These are phyloP conservation scores for Poeciliopsis infans DNA, from an alignment of 2,797 vertebrate species.

Conservation along the genomic window DNA sequence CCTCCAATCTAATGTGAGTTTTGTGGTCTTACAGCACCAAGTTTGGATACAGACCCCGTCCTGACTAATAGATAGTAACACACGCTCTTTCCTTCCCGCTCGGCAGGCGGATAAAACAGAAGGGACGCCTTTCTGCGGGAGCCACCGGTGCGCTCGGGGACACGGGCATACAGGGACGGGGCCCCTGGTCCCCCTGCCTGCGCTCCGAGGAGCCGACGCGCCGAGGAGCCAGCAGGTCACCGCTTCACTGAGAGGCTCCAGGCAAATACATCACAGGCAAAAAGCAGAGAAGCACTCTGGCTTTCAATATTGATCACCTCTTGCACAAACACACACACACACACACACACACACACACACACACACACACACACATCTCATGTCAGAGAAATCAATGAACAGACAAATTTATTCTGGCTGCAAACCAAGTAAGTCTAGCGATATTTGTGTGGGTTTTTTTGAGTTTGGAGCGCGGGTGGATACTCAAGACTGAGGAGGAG, in stretches of 20 bases:
- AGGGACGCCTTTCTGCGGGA: slow-evolving; percentile 50
- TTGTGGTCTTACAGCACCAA: background rate
- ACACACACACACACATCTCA: slow-evolving; percentile 47
- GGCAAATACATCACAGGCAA: slow-evolving; percentile 68
- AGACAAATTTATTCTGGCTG: slow-evolving; percentile 71
- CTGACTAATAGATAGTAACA: slow-evolving; percentile 32
- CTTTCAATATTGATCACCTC: slow-evolving; percentile 77
- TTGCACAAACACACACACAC: slow-evolving; percentile 46
- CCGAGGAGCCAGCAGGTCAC: slow-evolving; percentile 68
- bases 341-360: slow-evolving; percentile 50
- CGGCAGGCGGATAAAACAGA: slow-evolving; percentile 39
- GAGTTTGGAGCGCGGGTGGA: slow-evolving; percentile 22
- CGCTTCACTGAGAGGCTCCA: slow-evolving; percentile 57
- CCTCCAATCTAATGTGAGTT: background rate
- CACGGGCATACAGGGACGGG: slow-evolving; percentile 47
- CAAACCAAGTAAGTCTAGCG: slow-evolving; percentile 61
- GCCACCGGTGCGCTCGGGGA: slow-evolving; percentile 58
- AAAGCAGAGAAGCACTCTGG: slow-evolving; percentile 69
- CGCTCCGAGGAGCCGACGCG: slow-evolving; percentile 50
- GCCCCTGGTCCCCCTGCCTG: slow-evolving; percentile 44
- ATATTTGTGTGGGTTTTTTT: slow-evolving; percentile 30
- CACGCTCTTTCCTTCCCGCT: slow-evolving; percentile 22
- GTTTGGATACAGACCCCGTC: background rate
- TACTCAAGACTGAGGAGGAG: slow-evolving; percentile 36
- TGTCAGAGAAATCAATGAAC: slow-evolving; percentile 74